Evolutionary conservation across 2,113 vertebrate genomes (phyloP).

Genomic region (Murina feae): DNA sequence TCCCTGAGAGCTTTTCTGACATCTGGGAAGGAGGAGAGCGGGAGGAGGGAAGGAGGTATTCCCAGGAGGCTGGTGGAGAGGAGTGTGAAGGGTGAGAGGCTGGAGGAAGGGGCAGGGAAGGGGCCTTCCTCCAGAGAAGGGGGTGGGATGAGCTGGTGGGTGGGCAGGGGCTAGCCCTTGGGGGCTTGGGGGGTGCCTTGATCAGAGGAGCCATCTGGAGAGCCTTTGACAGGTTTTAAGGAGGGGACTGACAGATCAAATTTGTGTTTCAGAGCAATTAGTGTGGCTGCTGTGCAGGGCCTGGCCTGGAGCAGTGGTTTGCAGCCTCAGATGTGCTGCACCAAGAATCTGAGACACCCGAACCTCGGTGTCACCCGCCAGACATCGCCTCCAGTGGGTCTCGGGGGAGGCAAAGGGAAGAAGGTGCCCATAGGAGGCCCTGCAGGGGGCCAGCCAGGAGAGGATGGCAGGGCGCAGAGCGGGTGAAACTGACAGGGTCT

Average conservation of each 20-base stretch:
- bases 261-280: not conserved
- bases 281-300: not conserved
- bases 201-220: not conserved
- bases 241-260: not conserved
- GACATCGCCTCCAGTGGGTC: too few relatives aligned
- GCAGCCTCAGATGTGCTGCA: not conserved
- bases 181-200: not conserved
- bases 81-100: not conserved
- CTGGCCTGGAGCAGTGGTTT: not conserved
- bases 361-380: not conserved
- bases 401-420: not conserved
- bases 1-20: not conserved
- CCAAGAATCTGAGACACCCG: not conserved
- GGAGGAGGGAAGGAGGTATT: not conserved
- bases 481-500: not conserved
- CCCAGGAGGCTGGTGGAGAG: not conserved
- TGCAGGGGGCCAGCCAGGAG: not conserved
- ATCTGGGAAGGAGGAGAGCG: not conserved
- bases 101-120: not conserved
- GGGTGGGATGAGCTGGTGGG: not conserved
- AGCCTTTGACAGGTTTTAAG: not conserved
- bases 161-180: not conserved
- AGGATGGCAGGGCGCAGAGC: rapidly evolving
- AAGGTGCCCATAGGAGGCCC: rapidly evolving
- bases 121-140: not conserved